A percentile compares a stretch with the other conserved stretches of the same genome.
Evolutionary conservation across 1,140 invertebrate genomes (phyloP).

Genomic region (Drosophila mauritiana): DNA sequence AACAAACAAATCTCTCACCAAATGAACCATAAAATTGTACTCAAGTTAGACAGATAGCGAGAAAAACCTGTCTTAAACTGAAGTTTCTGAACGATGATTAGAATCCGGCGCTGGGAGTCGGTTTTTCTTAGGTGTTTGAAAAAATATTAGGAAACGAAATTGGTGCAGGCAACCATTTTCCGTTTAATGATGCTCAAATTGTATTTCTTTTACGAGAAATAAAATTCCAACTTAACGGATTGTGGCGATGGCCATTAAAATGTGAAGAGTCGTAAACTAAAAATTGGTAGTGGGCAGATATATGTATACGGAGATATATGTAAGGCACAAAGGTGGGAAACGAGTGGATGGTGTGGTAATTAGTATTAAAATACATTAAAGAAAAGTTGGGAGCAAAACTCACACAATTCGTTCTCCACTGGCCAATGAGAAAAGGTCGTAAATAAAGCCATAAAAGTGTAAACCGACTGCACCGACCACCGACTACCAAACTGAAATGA

Average conservation of each 20-base stretch:
- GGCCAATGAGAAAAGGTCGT: constrained; percentile 54
- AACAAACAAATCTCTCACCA: constrained; percentile 55
- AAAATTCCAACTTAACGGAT: constrained; percentile 61
- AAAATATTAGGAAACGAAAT: constrained; percentile 70
- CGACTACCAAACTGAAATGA: constrained; percentile 52
- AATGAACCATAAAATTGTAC: constrained; percentile 69
- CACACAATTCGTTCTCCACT: constrained; percentile 62
- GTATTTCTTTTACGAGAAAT: constrained; percentile 62
- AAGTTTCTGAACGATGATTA: constrained; percentile 21
- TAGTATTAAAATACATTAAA: constrained; percentile 82
- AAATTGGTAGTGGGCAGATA: constrained; percentile 71
- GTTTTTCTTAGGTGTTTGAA: constrained; percentile 65
- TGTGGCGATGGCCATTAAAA: constrained; percentile 68
- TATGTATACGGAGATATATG: constrained; percentile 30
- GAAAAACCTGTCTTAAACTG: constrained; percentile 8
- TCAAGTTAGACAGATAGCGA: constrained; percentile 23
- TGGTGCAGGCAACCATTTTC: constrained; percentile 61
- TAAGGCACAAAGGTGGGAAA: constrained; percentile 54
- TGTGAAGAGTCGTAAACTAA: constrained; percentile 77
- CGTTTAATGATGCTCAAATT: constrained; percentile 75
- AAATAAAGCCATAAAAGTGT: constrained; percentile 80
- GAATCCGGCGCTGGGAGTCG: constrained; percentile 6
- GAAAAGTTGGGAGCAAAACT: constrained; percentile 69
- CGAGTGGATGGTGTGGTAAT: constrained; percentile 74
- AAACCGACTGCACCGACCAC: constrained; percentile 61